These are phyloP conservation scores for Neofelis nebulosa DNA, from an alignment of 2,113 vertebrate genomes.

Conservation along the genomic window DNA sequence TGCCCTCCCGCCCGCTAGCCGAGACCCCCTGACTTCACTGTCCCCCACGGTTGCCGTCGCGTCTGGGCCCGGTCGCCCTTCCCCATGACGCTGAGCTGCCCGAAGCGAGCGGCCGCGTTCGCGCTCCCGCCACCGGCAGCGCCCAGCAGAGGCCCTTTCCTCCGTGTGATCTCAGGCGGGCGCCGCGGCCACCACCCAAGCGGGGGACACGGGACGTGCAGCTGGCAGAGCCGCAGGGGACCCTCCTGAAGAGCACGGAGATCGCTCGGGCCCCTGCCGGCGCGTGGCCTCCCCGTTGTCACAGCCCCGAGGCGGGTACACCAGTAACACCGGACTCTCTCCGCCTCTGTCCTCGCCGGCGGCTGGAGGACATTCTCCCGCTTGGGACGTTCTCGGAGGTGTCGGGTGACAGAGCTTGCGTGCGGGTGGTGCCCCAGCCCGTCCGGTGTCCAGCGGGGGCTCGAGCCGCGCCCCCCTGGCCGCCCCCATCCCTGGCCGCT, in stretches of 20 bases:
- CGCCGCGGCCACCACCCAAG: background rate
- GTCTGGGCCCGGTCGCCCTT: background rate
- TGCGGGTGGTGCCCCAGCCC: too few species aligned
- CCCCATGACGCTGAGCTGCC: background rate
- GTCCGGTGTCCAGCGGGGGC: background rate
- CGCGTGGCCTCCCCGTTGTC: too few species aligned
- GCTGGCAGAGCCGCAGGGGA: background rate
- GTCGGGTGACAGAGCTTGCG: too few species aligned
- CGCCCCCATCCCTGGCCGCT: background rate
- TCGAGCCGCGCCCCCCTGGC: background rate
- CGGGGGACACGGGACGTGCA: background rate
- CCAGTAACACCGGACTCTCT: too few species aligned
- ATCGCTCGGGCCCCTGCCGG: background rate
- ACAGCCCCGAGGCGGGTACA: too few species aligned
- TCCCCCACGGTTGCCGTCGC: too few species aligned
- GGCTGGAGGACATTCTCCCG: background rate
- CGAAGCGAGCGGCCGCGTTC: background rate
- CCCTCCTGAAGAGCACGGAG: too few species aligned
- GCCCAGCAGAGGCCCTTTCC: background rate
- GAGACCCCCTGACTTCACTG: background rate
- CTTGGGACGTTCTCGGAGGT: background rate
- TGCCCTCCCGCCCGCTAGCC: background rate
- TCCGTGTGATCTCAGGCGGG: background rate
- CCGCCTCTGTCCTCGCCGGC: background rate
- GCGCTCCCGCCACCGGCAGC: background rate